A percentile compares a stretch with the other conserved stretches of the same genome.
Evolutionary conservation across 2,797 vertebrate species (phyloP).

Genomic region (Muscicapa striata): DNA sequence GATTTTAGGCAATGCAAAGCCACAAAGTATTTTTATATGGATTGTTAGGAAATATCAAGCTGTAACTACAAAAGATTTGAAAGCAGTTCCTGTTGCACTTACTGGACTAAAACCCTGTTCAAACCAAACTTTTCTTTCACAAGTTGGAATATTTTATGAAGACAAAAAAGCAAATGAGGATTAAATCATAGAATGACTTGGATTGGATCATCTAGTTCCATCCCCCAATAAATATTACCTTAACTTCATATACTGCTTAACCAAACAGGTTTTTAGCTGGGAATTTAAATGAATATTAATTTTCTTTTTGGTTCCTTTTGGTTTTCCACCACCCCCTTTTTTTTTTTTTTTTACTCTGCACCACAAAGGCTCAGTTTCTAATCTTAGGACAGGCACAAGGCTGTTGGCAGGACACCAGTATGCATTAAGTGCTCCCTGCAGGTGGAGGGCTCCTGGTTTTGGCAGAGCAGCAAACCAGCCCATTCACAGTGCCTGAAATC

Average conservation of each 20-base stretch:
- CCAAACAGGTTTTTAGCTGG: not conserved
- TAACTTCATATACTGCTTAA: not conserved
- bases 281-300: not conserved
- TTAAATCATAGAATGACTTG: not conserved
- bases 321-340: not conserved
- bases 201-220: not conserved
- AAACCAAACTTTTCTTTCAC: not conserved
- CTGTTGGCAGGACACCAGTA: not conserved
- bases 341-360: not conserved
- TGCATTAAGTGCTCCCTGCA: not conserved
- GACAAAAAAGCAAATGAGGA: not conserved
- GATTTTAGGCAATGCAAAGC: not conserved
- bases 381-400: not conserved
- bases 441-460: not conserved
- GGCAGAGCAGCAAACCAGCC: not conserved
- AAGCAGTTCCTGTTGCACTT: not conserved
- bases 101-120: not conserved
- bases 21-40: not conserved
- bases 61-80: not conserved
- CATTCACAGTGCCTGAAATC: not conserved
- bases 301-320: not conserved
- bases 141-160: not conserved
- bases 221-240: not conserved
- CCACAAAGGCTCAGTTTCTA: not conserved
- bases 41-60: not conserved